Percentiles rank a stretch among this genome's conserved stretches.
These are phyloP conservation scores for Dorcus hopei DNA, from an alignment of 2,888 invertebrate species.

Conservation along the genomic window DNA sequence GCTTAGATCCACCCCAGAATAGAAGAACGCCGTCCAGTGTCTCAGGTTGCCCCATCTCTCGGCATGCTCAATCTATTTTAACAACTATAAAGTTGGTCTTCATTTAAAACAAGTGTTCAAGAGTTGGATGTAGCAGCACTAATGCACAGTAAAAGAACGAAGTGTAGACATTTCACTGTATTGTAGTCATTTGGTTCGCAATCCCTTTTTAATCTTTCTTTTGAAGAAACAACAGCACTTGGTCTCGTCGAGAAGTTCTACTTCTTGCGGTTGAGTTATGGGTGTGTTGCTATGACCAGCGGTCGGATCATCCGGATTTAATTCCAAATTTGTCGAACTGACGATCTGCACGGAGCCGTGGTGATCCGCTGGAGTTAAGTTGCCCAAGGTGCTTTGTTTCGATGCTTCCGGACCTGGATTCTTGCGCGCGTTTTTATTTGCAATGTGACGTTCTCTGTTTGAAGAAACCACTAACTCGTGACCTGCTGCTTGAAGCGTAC, in stretches of 20 bases:
- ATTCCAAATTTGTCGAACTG: conserved; percentile 94
- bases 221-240: conserved; percentile 99
- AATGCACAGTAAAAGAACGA: conserved; percentile 49
- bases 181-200: conserved; percentile 51
- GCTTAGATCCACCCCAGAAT: no score
- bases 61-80: conserved; percentile 22
- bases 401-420: conserved; percentile 82
- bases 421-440: conserved; percentile 69
- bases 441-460: conserved; percentile 80
- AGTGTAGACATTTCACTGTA: conserved; percentile 51
- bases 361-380: conserved; percentile 90
- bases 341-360: conserved; percentile 99
- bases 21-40: no score
- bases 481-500: conserved; percentile 86
- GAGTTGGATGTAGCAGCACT: conserved; percentile 45
- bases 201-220: conserved; percentile 94
- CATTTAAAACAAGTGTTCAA: conserved; percentile 35
- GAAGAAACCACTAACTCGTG: conserved; percentile 90
- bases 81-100: conserved; percentile 44
- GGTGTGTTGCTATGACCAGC: conserved; percentile 97
- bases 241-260: conserved; percentile 95
- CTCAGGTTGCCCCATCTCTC: no score
- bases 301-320: conserved; percentile 92
- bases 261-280: conserved; percentile 88
- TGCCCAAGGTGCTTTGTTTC: conserved; percentile 77